Evolutionary conservation across 2,113 vertebrate genomes (phyloP).

Genomic region (Aptenodytes patagonicus): DNA sequence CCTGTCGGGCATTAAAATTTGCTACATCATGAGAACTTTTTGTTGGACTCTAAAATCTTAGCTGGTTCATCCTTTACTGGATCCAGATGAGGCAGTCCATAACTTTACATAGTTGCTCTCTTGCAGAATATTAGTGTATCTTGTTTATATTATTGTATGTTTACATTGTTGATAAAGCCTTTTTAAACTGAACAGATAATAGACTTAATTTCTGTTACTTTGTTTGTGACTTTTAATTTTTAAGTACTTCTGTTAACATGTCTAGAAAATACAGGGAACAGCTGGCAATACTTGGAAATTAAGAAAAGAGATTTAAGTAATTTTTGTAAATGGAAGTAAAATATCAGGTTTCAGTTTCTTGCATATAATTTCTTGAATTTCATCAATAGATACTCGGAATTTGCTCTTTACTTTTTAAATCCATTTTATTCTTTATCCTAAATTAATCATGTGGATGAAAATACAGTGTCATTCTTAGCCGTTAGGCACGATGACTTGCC

Average conservation of each 20-base stretch:
- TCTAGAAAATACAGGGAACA: background rate
- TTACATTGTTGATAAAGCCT: background rate
- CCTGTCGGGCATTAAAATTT: background rate
- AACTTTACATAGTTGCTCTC: background rate
- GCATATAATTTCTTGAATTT: background rate
- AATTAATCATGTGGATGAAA: background rate
- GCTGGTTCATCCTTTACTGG: background rate
- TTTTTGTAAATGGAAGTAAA: background rate
- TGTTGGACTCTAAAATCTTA: background rate
- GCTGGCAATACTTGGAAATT: background rate
- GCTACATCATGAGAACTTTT: background rate
- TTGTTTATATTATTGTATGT: background rate
- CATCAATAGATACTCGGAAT: background rate
- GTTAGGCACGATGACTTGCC: background rate
- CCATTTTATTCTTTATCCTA: background rate
- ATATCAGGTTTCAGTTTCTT: background rate
- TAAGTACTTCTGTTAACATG: background rate
- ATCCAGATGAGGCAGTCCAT: background rate
- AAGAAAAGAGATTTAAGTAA: background rate
- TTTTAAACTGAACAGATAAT: background rate
- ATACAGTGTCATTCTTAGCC: rapidly evolving
- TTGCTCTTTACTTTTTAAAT: background rate
- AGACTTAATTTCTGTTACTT: background rate
- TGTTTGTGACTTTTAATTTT: background rate
- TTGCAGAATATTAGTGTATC: background rate